phyloP scores from a whole-genome alignment of 2,113 vertebrate species.

The Strigops habroptila region DNA sequence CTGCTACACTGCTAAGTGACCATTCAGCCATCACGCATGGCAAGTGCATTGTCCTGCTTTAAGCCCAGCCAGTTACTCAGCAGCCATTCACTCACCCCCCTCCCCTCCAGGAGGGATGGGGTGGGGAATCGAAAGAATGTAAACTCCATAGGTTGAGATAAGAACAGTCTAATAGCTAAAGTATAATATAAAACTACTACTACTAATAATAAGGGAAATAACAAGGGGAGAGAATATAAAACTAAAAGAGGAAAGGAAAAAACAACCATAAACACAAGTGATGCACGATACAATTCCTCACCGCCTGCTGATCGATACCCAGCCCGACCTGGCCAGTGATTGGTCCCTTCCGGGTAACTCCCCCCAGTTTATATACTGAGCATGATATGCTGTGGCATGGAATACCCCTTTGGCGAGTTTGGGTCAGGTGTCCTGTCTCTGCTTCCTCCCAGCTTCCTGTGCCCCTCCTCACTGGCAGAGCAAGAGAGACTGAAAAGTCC shows the following conservation, averaged over 20 bases:
- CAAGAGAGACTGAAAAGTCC: background rate
- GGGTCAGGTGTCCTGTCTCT: background rate
- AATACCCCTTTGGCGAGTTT: background rate
- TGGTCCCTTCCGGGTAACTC: background rate
- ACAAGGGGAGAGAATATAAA: background rate
- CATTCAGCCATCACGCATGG: background rate
- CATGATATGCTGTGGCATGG: background rate
- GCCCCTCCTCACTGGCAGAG: background rate
- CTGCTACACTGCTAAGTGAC: background rate
- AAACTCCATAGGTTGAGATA: background rate
- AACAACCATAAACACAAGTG: background rate
- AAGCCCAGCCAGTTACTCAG: background rate
- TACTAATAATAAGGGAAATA: background rate
- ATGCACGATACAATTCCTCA: background rate
- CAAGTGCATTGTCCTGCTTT: background rate
- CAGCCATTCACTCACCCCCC: background rate
- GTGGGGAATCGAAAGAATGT: background rate
- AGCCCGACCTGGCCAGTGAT: background rate
- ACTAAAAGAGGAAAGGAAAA: background rate
- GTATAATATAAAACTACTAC: background rate
- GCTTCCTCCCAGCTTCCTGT: background rate
- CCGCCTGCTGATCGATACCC: background rate
- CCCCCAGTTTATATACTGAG: background rate
- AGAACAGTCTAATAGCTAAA: background rate
- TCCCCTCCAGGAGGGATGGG: background rate